Evolutionary conservation across 2,888 invertebrate genomes (phyloP).

Genomic region (Cephonodes hylas): DNA sequence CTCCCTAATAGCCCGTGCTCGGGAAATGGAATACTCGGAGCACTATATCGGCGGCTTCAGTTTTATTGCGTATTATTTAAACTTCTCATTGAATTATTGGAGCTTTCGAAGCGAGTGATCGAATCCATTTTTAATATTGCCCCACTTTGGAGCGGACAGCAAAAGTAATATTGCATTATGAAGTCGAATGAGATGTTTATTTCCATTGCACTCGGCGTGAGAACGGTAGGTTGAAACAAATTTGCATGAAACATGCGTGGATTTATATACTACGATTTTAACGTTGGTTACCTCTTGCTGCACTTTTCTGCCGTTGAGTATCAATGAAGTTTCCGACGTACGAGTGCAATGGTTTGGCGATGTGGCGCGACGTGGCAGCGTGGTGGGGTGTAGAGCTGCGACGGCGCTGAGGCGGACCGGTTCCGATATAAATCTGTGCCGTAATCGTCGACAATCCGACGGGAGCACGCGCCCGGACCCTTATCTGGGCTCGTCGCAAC

Average conservation of each 20-base stretch:
- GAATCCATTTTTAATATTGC: constrained; percentile 45
- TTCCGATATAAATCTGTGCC: constrained; percentile 19
- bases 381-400: not conserved
- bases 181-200: constrained; percentile 67
- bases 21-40: constrained; percentile 58
- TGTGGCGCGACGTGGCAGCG: not conserved
- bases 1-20: constrained; percentile 59
- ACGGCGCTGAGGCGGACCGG: not conserved
- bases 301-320: not conserved
- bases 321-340: not conserved
- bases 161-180: constrained; percentile 58
- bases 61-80: constrained; percentile 58
- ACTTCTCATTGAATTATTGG: constrained; percentile 52
- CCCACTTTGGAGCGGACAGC: constrained; percentile 41
- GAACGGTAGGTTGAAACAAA: constrained; percentile 47
- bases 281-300: constrained; percentile 4
- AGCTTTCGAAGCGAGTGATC: constrained; percentile 32
- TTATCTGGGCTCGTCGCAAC: constrained; percentile 42
- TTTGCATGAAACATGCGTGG: constrained; percentile 22
- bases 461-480: constrained; percentile 50
- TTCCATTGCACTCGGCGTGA: constrained; percentile 54
- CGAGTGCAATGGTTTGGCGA: not conserved
- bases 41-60: constrained; percentile 44
- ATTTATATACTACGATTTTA: not conserved
- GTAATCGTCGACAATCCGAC: constrained; percentile 56